Base-by-base conservation (phyloP, 2,113 vertebrate species). In the Tetrao urogallus region DNA sequence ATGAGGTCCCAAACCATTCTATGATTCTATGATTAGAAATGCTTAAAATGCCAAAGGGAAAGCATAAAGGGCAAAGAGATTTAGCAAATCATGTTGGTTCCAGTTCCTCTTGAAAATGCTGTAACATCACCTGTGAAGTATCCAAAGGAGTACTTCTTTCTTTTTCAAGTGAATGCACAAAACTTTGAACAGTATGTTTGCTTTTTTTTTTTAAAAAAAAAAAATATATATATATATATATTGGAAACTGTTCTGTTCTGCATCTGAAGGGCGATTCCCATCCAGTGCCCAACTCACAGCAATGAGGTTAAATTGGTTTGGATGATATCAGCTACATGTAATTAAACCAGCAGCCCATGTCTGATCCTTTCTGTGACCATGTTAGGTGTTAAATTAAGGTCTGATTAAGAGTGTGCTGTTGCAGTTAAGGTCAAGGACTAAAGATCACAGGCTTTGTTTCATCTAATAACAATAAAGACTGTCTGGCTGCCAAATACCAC, bases 321-420 rank as follows among this genome's bases (percentile, higher is more conserved):
- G 85, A 96, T 97, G 96, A 97, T 93, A 96, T 97, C 96, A 97
- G 96, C 92, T 70, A 87, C 54, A 58, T 92, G 95, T 95, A 97
- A 97, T 97, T 95, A 97, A 96, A 94, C 90, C 92, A 95, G 95
- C 96, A 96, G 95, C 92, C 87, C 92, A 90, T 92, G 96, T 92
- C 92, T 42, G 18, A 95, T 93, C 92, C 92, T 84, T 91, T 95
- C 88, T 95, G 91, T 97, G 97, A 83, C 97, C 95, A 97, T 96
- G 95, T 97, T 97, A 96, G 97, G 97, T 96, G 96, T 95, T 97
- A 97, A 97, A 97, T 97, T 96, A 97, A 96, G 96, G 94, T 92
- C 96, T 97, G 96, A 96, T 97, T 97, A 96, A 97, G 92, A 96
- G 92, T 72, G 86, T 83, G 87, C 87, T 92, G 94, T 93, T 91